phyloP scores from a whole-genome alignment of 1,140 invertebrate genomes.

The Drosophila ironensis region DNA sequence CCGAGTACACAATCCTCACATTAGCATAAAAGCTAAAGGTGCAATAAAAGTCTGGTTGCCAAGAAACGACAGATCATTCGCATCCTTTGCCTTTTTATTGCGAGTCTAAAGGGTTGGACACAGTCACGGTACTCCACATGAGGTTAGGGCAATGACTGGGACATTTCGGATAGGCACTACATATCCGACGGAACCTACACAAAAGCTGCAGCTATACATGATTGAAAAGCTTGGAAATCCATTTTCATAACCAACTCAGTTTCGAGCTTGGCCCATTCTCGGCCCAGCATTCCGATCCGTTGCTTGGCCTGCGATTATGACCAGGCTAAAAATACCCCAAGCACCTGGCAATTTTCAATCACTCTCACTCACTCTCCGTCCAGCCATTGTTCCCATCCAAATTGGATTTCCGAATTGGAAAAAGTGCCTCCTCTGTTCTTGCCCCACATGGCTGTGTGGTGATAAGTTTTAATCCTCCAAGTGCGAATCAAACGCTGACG shows the following conservation, averaged over 20 bases:
- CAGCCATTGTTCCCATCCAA: constrained; percentile 54
- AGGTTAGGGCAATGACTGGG: constrained; percentile 56
- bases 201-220: constrained; percentile 67
- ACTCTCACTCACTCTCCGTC: constrained; percentile 32
- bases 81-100: background rate
- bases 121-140: background rate
- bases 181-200: constrained; percentile 34
- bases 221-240: constrained; percentile 48
- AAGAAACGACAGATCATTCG: background rate
- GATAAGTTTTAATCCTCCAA: constrained; percentile 71
- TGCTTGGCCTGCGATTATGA: constrained; percentile 54
- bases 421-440: constrained; percentile 20
- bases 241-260: constrained; percentile 69
- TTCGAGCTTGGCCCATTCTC: constrained; percentile 5
- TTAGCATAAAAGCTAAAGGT: background rate
- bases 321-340: constrained; percentile 66
- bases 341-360: constrained; percentile 62
- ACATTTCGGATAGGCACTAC: constrained; percentile 56
- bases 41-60: background rate
- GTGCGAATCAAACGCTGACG: constrained; percentile 62
- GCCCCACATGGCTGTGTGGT: constrained; percentile 12
- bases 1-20: no score
- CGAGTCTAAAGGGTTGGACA: background rate
- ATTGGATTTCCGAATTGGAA: constrained; percentile 59
- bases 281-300: no score